phyloP scores from a whole-genome alignment of 2,888 invertebrate species.

The Rhaphigaster nebulosa region DNA sequence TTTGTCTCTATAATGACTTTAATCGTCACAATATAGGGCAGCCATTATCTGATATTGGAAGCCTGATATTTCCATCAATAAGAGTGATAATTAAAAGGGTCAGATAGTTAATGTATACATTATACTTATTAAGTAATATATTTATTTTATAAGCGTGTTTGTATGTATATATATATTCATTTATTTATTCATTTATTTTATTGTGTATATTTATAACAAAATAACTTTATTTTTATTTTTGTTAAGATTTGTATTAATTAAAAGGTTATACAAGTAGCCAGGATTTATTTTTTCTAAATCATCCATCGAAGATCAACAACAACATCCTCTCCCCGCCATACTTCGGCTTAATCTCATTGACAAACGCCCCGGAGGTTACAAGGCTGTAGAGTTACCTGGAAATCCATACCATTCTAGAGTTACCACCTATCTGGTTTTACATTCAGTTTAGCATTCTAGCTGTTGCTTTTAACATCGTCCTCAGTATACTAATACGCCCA shows the following conservation, averaged over 20 bases:
- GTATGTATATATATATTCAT: too few species aligned
- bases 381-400: not conserved
- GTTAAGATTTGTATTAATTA: too few species aligned
- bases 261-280: too few species aligned
- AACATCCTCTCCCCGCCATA: not conserved
- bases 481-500: not conserved
- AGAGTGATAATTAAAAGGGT: not conserved
- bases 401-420: not conserved
- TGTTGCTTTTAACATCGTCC: not conserved
- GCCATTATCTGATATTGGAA: not conserved
- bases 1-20: slow-evolving; percentile 37
- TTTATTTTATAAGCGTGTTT: too few species aligned
- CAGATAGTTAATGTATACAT: not conserved
- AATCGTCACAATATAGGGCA: slow-evolving; percentile 2
- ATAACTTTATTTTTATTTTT: too few species aligned
- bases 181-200: too few species aligned
- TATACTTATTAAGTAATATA: not conserved
- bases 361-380: not conserved
- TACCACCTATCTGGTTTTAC: not conserved
- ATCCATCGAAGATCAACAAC: not conserved
- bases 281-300: not conserved
- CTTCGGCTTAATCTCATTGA: not conserved
- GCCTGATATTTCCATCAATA: not conserved
- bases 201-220: too few species aligned
- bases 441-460: not conserved